These are phyloP conservation scores for Thripadectes ignobilis DNA, from an alignment of 2,797 vertebrate species.

Conservation along the genomic window DNA sequence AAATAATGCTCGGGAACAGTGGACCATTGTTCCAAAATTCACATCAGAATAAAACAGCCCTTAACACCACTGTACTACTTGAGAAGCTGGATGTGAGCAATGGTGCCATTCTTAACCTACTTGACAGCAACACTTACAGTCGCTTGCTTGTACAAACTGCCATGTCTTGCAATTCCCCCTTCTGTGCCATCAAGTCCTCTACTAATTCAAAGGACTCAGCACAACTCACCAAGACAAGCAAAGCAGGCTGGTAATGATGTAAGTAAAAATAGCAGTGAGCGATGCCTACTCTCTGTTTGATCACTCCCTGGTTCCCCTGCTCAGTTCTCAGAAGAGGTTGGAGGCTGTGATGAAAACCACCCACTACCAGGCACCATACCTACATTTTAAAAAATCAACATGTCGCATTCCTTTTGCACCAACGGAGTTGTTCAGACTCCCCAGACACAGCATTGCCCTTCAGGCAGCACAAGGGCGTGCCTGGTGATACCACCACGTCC, in stretches of 20 bases:
- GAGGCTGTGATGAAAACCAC: neutral
- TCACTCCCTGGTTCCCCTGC: neutral
- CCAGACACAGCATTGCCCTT: neutral
- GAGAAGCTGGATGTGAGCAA: neutral
- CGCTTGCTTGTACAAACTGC: neutral
- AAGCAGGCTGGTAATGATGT: neutral
- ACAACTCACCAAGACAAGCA: neutral
- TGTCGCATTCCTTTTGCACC: neutral
- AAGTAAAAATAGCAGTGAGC: neutral
- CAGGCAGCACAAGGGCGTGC: rapidly evolving
- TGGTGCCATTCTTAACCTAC: neutral
- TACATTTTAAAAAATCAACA: neutral
- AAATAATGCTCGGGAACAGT: neutral
- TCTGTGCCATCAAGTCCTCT: neutral
- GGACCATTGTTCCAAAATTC: neutral
- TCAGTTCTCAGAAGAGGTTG: neutral
- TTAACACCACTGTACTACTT: neutral
- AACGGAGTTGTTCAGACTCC: rapidly evolving
- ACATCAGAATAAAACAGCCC: neutral
- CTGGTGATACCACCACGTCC: neutral
- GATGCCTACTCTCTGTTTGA: neutral
- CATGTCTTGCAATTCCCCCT: neutral
- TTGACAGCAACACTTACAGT: rapidly evolving
- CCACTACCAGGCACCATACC: neutral
- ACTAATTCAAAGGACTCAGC: neutral